Evolutionary conservation across 2,888 invertebrate species (phyloP).

Genomic region (Eupithecia pulchellata): DNA sequence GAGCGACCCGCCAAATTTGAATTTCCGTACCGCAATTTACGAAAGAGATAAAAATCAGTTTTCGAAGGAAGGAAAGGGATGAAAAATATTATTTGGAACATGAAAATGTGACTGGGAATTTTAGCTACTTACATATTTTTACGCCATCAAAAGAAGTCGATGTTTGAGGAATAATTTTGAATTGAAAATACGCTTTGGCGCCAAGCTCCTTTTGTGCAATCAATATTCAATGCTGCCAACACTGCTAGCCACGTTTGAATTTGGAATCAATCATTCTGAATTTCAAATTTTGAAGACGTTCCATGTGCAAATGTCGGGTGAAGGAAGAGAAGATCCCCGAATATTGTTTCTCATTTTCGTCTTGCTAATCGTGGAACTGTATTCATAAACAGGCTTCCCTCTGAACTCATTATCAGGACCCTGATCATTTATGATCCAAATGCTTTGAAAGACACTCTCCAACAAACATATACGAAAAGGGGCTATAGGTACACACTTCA

Average conservation of each 20-base stretch:
- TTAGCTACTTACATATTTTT: conserved; percentile 85
- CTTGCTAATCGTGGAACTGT: too few relatives aligned
- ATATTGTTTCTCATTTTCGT: not conserved
- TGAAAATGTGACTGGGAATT: conserved; percentile 79
- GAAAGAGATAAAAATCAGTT: conserved; percentile 53
- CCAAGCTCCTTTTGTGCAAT: conserved; percentile 84
- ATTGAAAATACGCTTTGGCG: conserved; percentile 85
- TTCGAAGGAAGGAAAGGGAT: conserved; percentile 51
- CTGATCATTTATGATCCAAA: too few relatives aligned
- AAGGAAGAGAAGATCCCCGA: conserved; percentile 8
- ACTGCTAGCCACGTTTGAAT: conserved; percentile 70
- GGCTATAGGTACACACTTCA: too few relatives aligned
- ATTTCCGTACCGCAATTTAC: conserved; percentile 78
- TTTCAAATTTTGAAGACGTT: conserved; percentile 67
- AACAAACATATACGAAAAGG: too few relatives aligned
- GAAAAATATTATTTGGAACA: conserved; percentile 63
- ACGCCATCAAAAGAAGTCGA: conserved; percentile 81
- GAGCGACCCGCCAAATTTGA: conserved; percentile 81
- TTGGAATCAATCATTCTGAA: conserved; percentile 75
- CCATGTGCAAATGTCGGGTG: conserved; percentile 50
- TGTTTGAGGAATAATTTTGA: conserved; percentile 81
- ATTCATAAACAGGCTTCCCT: too few relatives aligned
- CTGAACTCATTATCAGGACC: too few relatives aligned
- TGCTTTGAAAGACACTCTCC: too few relatives aligned
- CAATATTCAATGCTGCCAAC: conserved; percentile 84